Percentiles rank a stretch among this genome's conserved stretches.
Evolutionary conservation across 2,797 vertebrate genomes (phyloP).

Genomic region (Carapus acus): DNA sequence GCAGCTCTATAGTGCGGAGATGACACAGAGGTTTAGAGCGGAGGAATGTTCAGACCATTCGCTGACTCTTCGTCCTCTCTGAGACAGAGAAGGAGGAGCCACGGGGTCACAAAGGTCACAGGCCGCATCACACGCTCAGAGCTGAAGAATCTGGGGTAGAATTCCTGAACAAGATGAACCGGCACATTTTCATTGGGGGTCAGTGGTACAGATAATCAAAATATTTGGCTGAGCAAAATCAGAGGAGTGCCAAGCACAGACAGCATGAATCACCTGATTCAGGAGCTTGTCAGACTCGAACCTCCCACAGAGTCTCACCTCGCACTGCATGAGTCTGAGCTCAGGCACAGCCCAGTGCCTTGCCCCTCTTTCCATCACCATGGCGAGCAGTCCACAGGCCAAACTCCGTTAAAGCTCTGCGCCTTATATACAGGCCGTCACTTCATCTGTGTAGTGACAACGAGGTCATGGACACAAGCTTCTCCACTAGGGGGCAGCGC

Average conservation of each 20-base stretch:
- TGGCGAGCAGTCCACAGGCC: no score
- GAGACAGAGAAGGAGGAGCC: constrained; percentile 1
- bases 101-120: constrained; percentile 12
- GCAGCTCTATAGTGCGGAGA: constrained; percentile 13
- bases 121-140: constrained; percentile 19
- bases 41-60: constrained; percentile 34
- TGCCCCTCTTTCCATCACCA: no score
- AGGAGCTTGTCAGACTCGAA: not conserved
- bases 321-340: constrained; percentile 6
- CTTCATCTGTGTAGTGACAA: no score
- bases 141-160: constrained; percentile 12
- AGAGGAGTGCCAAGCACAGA: constrained; percentile 32
- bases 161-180: constrained; percentile 1
- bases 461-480: no score
- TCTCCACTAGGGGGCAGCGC: no score
- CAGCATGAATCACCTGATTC: constrained; percentile 37
- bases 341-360: not conserved
- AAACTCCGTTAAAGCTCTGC: no score
- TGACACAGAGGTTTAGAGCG: constrained; percentile 35
- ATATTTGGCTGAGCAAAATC: constrained; percentile 5
- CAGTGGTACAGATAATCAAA: constrained; percentile 29
- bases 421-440: no score
- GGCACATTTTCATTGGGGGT: constrained; percentile 14
- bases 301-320: constrained; percentile 23
- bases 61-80: constrained; percentile 18